Conservation (phyloP, 53 echinoderm and acorn worm species). For the Hippasteria phrygiana region DNA sequence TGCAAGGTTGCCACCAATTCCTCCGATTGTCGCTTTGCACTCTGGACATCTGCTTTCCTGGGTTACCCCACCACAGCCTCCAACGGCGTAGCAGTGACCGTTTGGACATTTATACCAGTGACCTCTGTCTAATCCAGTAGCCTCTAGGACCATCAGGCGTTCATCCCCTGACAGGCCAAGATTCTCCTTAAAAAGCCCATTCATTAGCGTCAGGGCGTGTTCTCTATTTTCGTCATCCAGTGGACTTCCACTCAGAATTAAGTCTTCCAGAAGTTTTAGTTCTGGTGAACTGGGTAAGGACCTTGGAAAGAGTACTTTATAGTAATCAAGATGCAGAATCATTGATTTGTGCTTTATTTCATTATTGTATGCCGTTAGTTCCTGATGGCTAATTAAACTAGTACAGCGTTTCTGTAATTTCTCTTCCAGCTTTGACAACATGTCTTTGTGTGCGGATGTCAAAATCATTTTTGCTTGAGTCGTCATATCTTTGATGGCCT, state of each 20-base stretch:
- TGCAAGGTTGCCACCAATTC: no score
- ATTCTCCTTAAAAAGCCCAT: not conserved
- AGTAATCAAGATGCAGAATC: not conserved
- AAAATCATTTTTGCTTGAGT: not conserved
- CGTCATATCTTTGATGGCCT: not conserved
- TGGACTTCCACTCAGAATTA: conserved; percentile 29
- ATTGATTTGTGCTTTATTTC: no score
- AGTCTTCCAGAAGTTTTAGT: conserved; percentile 1
- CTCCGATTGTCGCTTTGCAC: conserved; percentile 77
- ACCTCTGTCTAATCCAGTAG: conserved; percentile 64
- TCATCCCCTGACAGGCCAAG: conserved; percentile 68
- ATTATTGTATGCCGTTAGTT: no score
- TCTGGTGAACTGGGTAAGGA: not conserved
- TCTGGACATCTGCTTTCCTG: conserved; percentile 74
- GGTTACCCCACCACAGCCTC: conserved; percentile 82
- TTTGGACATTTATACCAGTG: conserved; percentile 85
- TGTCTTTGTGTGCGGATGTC: not conserved
- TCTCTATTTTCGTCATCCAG: no score
- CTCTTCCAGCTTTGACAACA: no score
- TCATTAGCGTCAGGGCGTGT: not conserved
- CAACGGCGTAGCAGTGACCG: conserved; percentile 80
- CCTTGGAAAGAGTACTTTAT: not conserved
- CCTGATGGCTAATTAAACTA: no score
- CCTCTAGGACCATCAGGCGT: conserved; percentile 65
- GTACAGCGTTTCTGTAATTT: no score